Percentiles rank a stretch among this genome's conserved stretches.
phyloP scores from a whole-genome alignment of 2,797 vertebrate genomes.

The Balearica regulorum region DNA sequence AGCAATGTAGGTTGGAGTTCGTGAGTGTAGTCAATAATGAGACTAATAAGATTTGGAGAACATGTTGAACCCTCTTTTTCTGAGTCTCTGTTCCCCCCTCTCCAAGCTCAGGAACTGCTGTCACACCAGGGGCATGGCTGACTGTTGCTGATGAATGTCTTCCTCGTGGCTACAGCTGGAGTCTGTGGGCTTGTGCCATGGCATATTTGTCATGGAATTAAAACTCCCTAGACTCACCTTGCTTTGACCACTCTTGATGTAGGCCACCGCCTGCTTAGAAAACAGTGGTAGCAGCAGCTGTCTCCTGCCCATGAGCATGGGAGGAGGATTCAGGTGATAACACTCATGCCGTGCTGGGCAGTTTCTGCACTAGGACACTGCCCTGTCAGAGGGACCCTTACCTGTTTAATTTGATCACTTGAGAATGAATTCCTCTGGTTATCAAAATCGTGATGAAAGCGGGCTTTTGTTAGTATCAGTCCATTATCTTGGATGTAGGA shows the following conservation, averaged over 20 bases:
- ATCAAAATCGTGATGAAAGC: background rate
- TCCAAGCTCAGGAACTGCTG: background rate
- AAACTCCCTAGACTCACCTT: background rate
- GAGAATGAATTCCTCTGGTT: background rate
- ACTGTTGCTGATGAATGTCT: background rate
- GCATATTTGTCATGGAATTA: rapidly evolving
- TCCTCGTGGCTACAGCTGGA: background rate
- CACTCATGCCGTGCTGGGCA: background rate
- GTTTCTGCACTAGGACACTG: background rate
- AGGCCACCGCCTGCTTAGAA: background rate
- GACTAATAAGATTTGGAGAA: background rate
- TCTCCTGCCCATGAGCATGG: rapidly evolving
- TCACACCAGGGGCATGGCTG: background rate
- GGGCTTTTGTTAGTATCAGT: background rate
- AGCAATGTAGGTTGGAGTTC: background rate
- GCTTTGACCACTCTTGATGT: background rate
- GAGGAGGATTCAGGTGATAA: background rate
- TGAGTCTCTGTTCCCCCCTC: background rate
- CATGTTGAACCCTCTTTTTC: rapidly evolving
- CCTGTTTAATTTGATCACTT: background rate
- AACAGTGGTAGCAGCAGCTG: background rate
- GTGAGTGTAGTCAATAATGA: background rate
- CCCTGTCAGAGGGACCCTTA: background rate
- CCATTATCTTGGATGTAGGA: background rate
- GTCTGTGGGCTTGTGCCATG: background rate